These are phyloP conservation scores for Chloroceryle aenea DNA, from an alignment of 2,113 vertebrate genomes.

Conservation along the genomic window DNA sequence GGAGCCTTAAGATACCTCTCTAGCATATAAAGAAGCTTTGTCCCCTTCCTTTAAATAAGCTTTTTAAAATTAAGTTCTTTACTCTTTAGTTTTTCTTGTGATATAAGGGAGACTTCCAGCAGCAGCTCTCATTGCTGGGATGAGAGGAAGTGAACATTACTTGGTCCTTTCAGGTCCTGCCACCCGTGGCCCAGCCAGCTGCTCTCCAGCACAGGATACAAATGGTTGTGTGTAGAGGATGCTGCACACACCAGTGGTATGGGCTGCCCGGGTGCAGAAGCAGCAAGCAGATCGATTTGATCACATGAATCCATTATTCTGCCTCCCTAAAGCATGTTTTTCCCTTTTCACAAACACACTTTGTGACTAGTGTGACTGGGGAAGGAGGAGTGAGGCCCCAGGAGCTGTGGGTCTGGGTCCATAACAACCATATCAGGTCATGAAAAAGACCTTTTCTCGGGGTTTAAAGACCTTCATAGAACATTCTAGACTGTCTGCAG, in stretches of 20 bases:
- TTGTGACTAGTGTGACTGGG: background rate
- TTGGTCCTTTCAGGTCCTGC: background rate
- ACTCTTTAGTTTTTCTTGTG: background rate
- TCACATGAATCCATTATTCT: background rate
- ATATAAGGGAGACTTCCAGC: background rate
- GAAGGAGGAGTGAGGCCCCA: background rate
- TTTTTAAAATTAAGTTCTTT: background rate
- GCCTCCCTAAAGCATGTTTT: background rate
- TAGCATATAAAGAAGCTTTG: background rate
- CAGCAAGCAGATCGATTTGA: background rate
- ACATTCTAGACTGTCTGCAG: background rate
- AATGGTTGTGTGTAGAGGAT: background rate
- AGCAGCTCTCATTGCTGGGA: background rate
- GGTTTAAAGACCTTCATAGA: background rate
- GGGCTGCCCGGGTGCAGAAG: background rate
- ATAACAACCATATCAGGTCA: background rate
- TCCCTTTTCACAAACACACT: background rate
- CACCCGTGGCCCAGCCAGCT: background rate
- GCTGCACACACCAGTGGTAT: background rate
- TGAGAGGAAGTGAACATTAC: background rate
- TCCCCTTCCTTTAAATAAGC: background rate
- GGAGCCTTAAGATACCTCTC: background rate
- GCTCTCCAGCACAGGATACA: background rate
- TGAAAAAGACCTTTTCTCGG: background rate
- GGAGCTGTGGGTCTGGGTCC: background rate